A percentile compares a stretch with the other conserved stretches of the same genome.
Conservation (phyloP, 2,113 vertebrate species). For the Nematolebias whitei region DNA sequence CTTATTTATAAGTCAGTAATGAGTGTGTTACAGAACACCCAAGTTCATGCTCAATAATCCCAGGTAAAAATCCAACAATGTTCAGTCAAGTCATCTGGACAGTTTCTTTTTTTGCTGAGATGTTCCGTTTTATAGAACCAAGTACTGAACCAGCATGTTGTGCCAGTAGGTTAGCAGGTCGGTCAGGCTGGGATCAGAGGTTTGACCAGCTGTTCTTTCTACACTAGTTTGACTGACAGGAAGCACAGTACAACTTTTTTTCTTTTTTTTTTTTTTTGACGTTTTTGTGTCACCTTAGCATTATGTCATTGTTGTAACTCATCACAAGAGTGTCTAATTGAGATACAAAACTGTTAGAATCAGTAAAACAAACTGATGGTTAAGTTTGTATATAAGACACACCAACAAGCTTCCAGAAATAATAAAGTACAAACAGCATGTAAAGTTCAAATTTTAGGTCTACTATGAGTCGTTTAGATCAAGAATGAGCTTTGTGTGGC, state of each 20-base stretch:
- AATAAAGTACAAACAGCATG: constrained; percentile 7
- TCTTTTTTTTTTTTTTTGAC: constrained; percentile 2
- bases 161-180: constrained; percentile 68
- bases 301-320: constrained; percentile 27
- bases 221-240: constrained; percentile 32
- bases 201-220: constrained; percentile 43
- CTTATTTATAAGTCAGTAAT: constrained; percentile 31
- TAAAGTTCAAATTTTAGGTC: constrained; percentile 2
- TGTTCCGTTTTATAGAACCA: no score
- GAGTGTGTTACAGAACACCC: constrained; percentile 4
- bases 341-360: constrained; percentile 53
- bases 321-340: constrained; percentile 25
- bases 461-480: neutral
- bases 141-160: constrained; percentile 43
- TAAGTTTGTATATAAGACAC: constrained; percentile 15
- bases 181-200: constrained; percentile 48
- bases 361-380: constrained; percentile 23
- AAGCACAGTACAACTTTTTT: constrained; percentile 20
- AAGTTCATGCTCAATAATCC: no score
- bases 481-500: neutral
- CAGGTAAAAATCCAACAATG: no score
- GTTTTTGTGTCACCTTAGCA: neutral
- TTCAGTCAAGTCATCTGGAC: no score
- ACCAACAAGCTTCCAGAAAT: constrained; percentile 27
- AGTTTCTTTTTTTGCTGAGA: no score